Evolutionary conservation across 2,113 vertebrate species (phyloP).

Genomic region (Rhabdomys dilectus): DNA sequence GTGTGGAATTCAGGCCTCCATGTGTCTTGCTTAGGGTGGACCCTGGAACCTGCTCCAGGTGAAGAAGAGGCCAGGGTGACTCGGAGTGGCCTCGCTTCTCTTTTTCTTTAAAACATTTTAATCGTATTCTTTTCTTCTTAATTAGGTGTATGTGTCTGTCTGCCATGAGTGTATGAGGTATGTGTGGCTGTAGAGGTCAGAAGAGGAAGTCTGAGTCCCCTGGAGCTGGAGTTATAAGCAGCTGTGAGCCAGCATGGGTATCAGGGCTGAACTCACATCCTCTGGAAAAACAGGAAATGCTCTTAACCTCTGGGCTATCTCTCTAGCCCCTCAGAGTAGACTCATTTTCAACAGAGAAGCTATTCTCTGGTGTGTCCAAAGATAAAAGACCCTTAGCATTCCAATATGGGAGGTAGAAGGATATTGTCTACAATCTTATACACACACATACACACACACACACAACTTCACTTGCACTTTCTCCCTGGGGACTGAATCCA

Average conservation of each 20-base stretch:
- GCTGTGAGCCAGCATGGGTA: not conserved
- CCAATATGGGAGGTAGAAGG: not conserved
- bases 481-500: not conserved
- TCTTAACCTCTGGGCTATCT: not conserved
- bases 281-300: not conserved
- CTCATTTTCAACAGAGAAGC: conserved; percentile 7
- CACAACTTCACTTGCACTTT: not conserved
- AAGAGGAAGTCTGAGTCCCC: not conserved
- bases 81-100: not conserved
- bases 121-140: not conserved
- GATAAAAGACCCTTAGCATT: conserved; percentile 41
- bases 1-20: conserved; percentile 48
- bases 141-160: not conserved
- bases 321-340: not conserved
- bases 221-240: not conserved
- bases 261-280: not conserved
- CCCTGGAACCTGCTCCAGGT: not conserved
- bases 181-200: not conserved
- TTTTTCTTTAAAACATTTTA: not conserved
- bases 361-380: conserved; percentile 13
- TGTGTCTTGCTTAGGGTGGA: not conserved
- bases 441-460: not conserved
- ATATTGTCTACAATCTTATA: not conserved
- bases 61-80: not conserved
- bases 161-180: not conserved